A percentile compares a stretch with the other conserved stretches of the same genome.
These are phyloP conservation scores for Neoniphon sammara DNA, from an alignment of 2,797 vertebrate genomes.

Conservation along the genomic window DNA sequence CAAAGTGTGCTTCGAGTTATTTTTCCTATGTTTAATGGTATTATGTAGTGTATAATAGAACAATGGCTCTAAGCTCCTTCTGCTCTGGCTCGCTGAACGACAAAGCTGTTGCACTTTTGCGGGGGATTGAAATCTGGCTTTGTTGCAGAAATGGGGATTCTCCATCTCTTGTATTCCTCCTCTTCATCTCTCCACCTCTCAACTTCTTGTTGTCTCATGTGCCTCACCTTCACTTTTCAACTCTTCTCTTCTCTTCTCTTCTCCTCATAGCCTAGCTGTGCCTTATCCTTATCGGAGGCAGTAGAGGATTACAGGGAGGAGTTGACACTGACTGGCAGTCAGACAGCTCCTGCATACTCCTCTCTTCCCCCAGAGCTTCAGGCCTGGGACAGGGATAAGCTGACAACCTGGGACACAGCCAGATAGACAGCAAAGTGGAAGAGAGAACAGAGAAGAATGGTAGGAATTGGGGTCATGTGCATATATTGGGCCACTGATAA, in stretches of 20 bases:
- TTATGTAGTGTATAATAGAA: constrained; percentile 34
- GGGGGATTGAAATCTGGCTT: constrained; percentile 24
- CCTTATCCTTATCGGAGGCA: constrained; percentile 59
- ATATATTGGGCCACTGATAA: constrained; percentile 21
- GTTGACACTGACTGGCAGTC: constrained; percentile 73
- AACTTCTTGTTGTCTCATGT: constrained; percentile 12
- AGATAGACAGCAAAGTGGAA: constrained; percentile 60
- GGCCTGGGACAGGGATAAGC: constrained; percentile 70
- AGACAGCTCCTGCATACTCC: constrained; percentile 69
- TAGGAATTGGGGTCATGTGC: constrained; percentile 41
- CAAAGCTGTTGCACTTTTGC: constrained; percentile 21
- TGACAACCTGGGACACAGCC: constrained; percentile 71
- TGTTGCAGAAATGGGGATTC: constrained; percentile 13
- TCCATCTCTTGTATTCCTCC: constrained; percentile 23
- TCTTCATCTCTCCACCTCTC: constrained; percentile 17
- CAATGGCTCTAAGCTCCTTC: constrained; percentile 33
- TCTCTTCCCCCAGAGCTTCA: constrained; percentile 59
- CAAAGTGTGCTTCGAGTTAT: constrained; percentile 26
- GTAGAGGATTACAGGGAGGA: constrained; percentile 72
- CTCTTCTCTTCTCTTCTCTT: constrained; percentile 11
- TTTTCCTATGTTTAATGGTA: constrained; percentile 38
- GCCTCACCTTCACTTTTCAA: constrained; percentile 2
- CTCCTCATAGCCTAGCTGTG: constrained; percentile 19
- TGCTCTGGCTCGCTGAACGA: constrained; percentile 26
- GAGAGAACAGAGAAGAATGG: constrained; percentile 53